Evolutionary conservation across 2,888 invertebrate genomes (phyloP).

Genomic region (Odontocolon sp.): DNA sequence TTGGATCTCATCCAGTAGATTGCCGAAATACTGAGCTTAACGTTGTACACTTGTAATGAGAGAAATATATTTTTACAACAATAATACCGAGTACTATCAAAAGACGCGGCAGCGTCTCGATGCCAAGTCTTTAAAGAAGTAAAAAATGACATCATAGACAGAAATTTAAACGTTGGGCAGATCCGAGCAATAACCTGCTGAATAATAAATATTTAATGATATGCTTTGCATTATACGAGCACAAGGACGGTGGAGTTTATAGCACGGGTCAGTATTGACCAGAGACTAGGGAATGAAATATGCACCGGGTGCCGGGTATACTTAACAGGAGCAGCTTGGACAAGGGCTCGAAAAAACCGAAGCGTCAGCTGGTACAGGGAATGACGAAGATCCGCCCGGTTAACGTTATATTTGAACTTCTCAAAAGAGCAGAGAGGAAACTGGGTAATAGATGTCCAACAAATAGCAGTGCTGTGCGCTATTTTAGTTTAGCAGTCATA

Average conservation of each 20-base stretch:
- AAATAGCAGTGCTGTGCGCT: no score
- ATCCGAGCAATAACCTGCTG: not conserved
- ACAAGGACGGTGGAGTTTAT: slow-evolving; percentile 6
- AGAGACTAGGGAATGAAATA: slow-evolving; percentile 35
- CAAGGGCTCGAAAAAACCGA: slow-evolving; percentile 3
- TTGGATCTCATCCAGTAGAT: not conserved
- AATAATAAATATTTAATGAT: slow-evolving; percentile 39
- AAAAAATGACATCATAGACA: not conserved
- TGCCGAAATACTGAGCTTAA: not conserved
- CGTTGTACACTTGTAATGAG: not conserved
- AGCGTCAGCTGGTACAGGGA: not conserved
- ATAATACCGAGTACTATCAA: slow-evolving; percentile 1
- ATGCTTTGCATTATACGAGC: not conserved
- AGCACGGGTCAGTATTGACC: slow-evolving; percentile 52
- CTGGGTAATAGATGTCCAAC: no score
- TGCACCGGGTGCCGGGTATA: not conserved
- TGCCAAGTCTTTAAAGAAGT: no score
- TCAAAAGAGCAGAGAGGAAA: no score
- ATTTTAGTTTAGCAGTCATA: no score
- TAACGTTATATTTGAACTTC: no score
- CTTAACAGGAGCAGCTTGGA: not conserved
- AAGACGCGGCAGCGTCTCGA: no score
- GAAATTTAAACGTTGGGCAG: not conserved
- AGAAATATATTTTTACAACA: not conserved
- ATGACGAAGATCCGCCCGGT: no score